phyloP scores from a whole-genome alignment of 2,797 vertebrate genomes.

The Manis pentadactyla region DNA sequence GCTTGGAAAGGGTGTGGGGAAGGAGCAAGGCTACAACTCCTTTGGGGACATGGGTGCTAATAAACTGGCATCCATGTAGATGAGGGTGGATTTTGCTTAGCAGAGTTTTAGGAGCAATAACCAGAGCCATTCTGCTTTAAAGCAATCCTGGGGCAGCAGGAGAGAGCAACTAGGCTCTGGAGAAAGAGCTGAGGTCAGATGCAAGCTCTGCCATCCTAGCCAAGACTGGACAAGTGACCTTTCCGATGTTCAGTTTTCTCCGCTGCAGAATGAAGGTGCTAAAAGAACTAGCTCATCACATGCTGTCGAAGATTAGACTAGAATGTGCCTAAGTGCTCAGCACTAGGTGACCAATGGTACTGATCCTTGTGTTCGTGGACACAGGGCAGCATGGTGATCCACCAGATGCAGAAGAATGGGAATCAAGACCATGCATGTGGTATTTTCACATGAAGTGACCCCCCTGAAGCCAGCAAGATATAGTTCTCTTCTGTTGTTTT shows the following conservation, averaged over 20 bases:
- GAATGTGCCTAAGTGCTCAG: not conserved
- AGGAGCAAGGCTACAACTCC: not conserved
- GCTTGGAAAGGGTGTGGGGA: not conserved
- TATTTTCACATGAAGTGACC: not conserved
- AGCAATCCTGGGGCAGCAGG: not conserved
- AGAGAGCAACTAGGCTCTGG: not conserved
- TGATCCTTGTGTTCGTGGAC: not conserved
- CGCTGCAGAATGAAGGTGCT: not conserved
- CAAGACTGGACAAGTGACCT: not conserved
- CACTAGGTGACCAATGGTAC: not conserved
- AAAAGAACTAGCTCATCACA: not conserved
- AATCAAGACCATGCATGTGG: not conserved
- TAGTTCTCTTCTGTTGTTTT: not conserved
- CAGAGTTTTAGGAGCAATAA: not conserved
- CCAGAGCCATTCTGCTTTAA: not conserved
- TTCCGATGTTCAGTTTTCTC: not conserved
- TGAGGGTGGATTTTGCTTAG: not conserved
- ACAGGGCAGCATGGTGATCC: not conserved
- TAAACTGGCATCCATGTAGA: not conserved
- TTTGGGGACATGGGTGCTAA: accelerated
- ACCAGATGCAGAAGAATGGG: not conserved
- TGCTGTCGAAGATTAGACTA: not conserved
- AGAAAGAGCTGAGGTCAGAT: not conserved
- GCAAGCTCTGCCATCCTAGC: not conserved
- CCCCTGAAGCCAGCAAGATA: not conserved